Percentiles rank a stretch among this genome's conserved stretches.
phyloP scores from a whole-genome alignment of 2,113 vertebrate genomes.

The Galemys pyrenaicus region DNA sequence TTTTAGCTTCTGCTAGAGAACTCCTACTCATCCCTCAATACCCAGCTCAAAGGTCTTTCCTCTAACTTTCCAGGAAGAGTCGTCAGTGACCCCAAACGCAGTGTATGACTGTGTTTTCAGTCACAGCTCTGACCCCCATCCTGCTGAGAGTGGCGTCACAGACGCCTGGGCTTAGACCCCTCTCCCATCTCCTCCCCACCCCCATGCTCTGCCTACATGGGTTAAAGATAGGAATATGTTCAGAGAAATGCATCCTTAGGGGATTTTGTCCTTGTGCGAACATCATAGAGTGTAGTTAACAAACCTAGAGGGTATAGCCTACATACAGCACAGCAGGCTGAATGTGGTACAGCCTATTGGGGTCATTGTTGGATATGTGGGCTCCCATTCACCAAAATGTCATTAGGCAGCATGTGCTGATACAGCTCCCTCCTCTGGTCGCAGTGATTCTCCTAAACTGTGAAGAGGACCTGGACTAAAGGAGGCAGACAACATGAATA shows the following conservation, averaged over 20 bases:
- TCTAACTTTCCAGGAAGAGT: not conserved
- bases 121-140: not conserved
- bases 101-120: not conserved
- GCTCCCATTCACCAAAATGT: too few relatives aligned
- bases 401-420: too few relatives aligned
- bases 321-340: not conserved
- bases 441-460: not conserved
- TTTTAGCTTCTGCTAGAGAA: not conserved
- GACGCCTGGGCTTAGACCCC: not conserved
- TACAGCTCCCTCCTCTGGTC: not conserved
- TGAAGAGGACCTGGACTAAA: not conserved
- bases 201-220: not conserved
- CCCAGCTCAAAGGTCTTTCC: not conserved
- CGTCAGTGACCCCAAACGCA: not conserved
- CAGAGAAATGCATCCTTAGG: not conserved
- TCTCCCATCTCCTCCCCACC: not conserved
- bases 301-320: too few relatives aligned
- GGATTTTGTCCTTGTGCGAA: not conserved
- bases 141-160: not conserved
- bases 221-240: not conserved
- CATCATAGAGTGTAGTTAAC: not conserved
- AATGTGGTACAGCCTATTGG: not conserved
- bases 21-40: not conserved
- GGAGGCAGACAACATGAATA: not conserved
- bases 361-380: not conserved